Conservation (phyloP, 1,140 invertebrate species). For the Cydia fagiglandana region DNA sequence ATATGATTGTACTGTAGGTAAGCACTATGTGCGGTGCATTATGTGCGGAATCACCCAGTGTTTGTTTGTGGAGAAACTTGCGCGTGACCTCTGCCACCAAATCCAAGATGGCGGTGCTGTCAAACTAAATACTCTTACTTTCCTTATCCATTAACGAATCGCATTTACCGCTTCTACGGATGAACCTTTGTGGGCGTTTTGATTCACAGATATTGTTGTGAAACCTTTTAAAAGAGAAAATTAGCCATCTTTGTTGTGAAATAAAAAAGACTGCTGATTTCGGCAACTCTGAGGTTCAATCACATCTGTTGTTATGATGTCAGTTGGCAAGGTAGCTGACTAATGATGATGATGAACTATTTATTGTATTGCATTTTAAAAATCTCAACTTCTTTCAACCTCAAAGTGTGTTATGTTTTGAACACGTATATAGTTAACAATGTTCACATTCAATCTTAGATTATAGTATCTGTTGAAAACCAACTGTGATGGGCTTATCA, state of each 20-base stretch:
- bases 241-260: constrained; percentile 38
- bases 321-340: background rate
- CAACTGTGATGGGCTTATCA: constrained; percentile 23
- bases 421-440: background rate
- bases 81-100: constrained; percentile 63
- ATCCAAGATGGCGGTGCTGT: constrained; percentile 67
- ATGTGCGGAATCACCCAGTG: constrained; percentile 61
- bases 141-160: constrained; percentile 54
- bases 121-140: constrained; percentile 61
- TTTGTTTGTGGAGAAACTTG: constrained; percentile 59
- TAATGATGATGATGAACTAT: background rate
- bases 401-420: background rate
- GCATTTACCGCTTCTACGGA: constrained; percentile 41
- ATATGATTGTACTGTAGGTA: background rate
- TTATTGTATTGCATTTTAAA: background rate
- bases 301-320: constrained; percentile 15
- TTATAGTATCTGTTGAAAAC: background rate
- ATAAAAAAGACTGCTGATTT: constrained; percentile 35
- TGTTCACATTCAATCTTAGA: background rate
- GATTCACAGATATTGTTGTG: constrained; percentile 44
- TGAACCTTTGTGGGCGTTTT: constrained; percentile 38
- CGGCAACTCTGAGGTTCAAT: constrained; percentile 9
- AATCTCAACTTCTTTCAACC: background rate
- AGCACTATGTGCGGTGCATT: constrained; percentile 34
- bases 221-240: constrained; percentile 43